Conservation (phyloP, 2,888 invertebrate species). For the Tortricodes alternella region DNA sequence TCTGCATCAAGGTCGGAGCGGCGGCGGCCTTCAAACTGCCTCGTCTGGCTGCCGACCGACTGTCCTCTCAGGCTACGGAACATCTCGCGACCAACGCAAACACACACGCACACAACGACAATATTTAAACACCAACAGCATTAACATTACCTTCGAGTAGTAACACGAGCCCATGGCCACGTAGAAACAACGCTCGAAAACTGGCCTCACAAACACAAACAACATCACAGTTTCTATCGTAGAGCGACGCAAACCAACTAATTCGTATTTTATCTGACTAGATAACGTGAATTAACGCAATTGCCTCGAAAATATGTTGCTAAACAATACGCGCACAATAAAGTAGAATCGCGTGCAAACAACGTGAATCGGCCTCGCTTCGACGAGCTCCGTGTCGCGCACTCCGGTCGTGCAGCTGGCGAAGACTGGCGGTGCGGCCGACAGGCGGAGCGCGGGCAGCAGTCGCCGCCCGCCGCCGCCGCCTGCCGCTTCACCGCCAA, state of each 20-base stretch:
- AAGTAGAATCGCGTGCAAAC: conserved; percentile 12
- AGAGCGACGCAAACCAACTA: conserved; percentile 55
- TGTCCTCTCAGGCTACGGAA: conserved; percentile 51
- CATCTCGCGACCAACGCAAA: conserved; percentile 59
- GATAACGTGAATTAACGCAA: conserved; percentile 70
- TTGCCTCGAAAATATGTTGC: conserved; percentile 42
- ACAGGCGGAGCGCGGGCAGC: conserved; percentile 37
- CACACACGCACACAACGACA: conserved; percentile 50
- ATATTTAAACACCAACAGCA: conserved; percentile 51
- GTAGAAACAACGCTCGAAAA: conserved; percentile 64
- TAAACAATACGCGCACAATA: conserved; percentile 22
- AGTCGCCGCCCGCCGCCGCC: conserved; percentile 44
- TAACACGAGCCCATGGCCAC: conserved; percentile 76
- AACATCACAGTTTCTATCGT: conserved; percentile 51
- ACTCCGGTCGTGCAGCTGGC: conserved; percentile 39
- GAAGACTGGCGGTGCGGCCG: conserved; percentile 60
- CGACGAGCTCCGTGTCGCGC: conserved; percentile 52
- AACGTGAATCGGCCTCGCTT: conserved; percentile 63
- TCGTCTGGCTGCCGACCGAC: conserved; percentile 67
- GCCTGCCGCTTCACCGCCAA: conserved; percentile 56
- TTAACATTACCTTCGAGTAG: conserved; percentile 69
- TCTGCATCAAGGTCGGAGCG: conserved; percentile 78
- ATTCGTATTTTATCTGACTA: conserved; percentile 69
- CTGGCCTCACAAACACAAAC: conserved; percentile 58
- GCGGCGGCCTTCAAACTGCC: conserved; percentile 80